These are phyloP conservation scores for Pangasius sanitwongsei DNA, from an alignment of 2,797 vertebrate species.

Conservation along the genomic window DNA sequence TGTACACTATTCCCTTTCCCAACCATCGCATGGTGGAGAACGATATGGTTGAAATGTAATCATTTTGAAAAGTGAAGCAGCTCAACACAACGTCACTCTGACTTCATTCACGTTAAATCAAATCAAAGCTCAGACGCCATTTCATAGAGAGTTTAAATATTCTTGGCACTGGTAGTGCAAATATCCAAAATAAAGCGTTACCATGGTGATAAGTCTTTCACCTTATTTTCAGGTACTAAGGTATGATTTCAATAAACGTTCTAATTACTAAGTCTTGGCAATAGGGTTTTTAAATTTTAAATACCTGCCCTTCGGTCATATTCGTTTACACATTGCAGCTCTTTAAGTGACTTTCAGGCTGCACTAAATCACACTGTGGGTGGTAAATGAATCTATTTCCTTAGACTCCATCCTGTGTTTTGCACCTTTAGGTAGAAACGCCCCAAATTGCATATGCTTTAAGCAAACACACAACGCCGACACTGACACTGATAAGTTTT, in stretches of 20 bases:
- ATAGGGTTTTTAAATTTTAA: not conserved
- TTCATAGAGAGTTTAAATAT: not conserved
- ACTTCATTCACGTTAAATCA: not conserved
- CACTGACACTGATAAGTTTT: too few relatives aligned
- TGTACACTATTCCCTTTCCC: not conserved
- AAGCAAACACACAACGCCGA: not conserved
- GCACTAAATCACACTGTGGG: not conserved
- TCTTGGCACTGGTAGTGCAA: not conserved
- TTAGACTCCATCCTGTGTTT: not conserved
- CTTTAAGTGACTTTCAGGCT: not conserved
- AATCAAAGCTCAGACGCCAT: not conserved
- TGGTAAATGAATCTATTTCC: not conserved
- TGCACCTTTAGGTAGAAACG: not conserved
- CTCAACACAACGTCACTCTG: not conserved
- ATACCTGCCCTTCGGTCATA: not conserved
- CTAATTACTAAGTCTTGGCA: not conserved
- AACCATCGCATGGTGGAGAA: not conserved
- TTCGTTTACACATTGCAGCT: not conserved
- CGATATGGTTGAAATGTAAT: not conserved
- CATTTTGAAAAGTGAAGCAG: not conserved
- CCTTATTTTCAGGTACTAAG: not conserved
- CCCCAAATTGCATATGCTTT: not conserved
- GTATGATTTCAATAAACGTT: not conserved
- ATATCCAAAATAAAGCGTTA: not conserved
- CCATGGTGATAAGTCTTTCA: not conserved